Conservation (phyloP, 2,113 vertebrate genomes). For the Cynopterus brachyotis region DNA sequence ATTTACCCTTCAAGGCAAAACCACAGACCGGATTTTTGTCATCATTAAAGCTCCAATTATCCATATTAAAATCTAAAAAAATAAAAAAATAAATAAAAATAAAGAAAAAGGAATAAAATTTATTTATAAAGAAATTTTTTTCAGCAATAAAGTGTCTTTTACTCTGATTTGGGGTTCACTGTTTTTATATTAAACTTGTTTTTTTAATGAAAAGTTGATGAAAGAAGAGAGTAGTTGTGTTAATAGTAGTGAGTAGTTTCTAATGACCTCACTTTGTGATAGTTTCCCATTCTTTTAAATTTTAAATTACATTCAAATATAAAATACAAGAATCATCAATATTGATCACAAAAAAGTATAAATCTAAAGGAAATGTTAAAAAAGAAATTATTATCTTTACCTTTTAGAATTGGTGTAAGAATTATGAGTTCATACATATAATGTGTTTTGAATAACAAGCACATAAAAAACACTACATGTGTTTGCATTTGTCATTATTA, state of each 20-base stretch:
- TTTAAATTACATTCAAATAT: conserved; percentile 2
- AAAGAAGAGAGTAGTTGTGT: not conserved
- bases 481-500: not conserved
- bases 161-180: not conserved
- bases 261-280: not conserved
- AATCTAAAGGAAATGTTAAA: not conserved
- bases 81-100: too few relatives aligned
- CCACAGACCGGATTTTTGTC: not conserved
- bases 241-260: not conserved
- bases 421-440: not conserved
- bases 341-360: not conserved
- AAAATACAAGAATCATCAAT: not conserved
- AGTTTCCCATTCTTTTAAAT: not conserved
- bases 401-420: not conserved
- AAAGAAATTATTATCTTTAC: not conserved
- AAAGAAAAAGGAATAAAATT: not conserved
- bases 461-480: not conserved
- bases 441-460: not conserved
- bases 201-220: not conserved
- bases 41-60: not conserved
- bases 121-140: not conserved
- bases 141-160: not conserved
- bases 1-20: conserved; percentile 2
- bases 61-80: not conserved
- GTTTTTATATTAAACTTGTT: not conserved